Base-by-base conservation (phyloP, 2,888 invertebrate genomes). In the Oligia latruncula region DNA sequence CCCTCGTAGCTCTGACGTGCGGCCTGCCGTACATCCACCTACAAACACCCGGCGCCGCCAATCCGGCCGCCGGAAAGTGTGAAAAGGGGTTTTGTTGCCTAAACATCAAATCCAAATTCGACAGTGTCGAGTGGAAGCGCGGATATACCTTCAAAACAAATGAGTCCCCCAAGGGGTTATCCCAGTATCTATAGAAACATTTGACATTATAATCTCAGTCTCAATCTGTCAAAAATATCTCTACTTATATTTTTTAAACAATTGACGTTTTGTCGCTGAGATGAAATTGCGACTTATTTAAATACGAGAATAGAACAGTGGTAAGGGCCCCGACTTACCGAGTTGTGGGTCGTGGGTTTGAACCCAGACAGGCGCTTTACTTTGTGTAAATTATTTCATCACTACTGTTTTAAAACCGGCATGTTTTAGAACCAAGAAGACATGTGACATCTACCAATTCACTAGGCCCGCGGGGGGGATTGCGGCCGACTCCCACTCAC, bases 21-120 rank as follows among this genome's bases (percentile, higher is more conserved):
- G 68, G 68, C 68, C 29, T 70, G 29, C 29, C 13, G 11, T 60
- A 55, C 43, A 11, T 43, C 1, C 11, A 58, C 43, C 29, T 23
- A 17, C 6, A 58, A 46, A 35, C 29, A 58, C 46, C 49, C 75
- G 49, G 71, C 71, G 60, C 23, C 71, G 70, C 5, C 70, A 17
- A 29, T 71, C 52, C 74, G 40, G 52, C n/a, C 66, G 68, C 68
- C 74, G 71, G 75, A 60, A 75, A 70, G 58, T 60, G 58, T 23
- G 23, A 60, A 70, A 71, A 71, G 46, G 70, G 60, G 35, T 35
- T 60, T 43, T 60, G 71, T 75, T 75, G 58, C 23, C 29, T 29
- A 55, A 67, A 74, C 40, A 55, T 29, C 55, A 43, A 20, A 55
- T 58, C 11, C 6, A 75, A 70, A 75, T 67, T 40, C 52, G 43